These are phyloP conservation scores for Eulemur coronatus DNA, from an alignment of 2,797 vertebrate species.

Conservation along the genomic window DNA sequence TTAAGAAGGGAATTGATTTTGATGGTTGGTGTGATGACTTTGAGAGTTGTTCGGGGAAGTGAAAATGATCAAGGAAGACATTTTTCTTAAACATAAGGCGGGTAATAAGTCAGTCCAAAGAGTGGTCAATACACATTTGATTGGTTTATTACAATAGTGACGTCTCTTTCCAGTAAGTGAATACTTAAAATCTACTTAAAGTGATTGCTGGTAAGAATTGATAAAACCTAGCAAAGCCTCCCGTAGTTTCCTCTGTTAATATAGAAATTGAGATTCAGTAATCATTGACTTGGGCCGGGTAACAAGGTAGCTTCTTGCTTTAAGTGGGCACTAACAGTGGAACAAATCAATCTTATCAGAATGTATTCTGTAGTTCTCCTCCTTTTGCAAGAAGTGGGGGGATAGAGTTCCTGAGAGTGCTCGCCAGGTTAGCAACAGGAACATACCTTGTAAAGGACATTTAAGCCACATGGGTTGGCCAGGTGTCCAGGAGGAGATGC, in stretches of 20 bases:
- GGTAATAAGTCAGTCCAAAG: neutral
- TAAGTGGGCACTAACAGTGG: neutral
- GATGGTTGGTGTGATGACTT: neutral
- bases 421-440: neutral
- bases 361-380: neutral
- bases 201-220: neutral
- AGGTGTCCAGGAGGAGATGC: neutral
- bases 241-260: neutral
- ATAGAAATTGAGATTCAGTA: neutral
- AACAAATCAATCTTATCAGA: neutral
- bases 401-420: neutral
- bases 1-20: constrained; percentile 33
- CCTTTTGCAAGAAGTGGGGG: neutral
- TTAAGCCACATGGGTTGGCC: neutral
- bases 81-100: neutral
- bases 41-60: neutral
- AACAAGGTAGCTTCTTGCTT: neutral
- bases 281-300: neutral
- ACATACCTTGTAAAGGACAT: neutral
- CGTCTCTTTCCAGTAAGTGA: neutral
- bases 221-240: neutral
- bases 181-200: constrained; percentile 4
- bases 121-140: neutral
- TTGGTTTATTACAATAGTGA: neutral
- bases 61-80: neutral